These are phyloP conservation scores for Eulemur mongoz DNA, from an alignment of 2,797 vertebrate species.

Conservation along the genomic window DNA sequence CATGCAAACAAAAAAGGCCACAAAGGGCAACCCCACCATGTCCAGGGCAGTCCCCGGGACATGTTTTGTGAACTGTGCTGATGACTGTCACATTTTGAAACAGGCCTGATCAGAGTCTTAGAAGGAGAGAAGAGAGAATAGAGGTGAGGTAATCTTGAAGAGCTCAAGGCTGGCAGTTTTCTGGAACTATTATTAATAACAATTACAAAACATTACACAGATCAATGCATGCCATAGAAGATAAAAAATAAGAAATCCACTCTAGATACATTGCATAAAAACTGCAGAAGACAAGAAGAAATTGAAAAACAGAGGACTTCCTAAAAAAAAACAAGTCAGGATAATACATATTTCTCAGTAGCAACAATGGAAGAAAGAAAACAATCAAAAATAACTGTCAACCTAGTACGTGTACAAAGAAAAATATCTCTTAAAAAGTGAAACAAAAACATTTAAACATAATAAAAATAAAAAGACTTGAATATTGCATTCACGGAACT, in stretches of 20 bases:
- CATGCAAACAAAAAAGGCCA: not conserved
- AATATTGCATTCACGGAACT: no score
- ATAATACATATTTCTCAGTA: not conserved
- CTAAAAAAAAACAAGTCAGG: not conserved
- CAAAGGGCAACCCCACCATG: not conserved
- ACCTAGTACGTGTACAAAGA: not conserved
- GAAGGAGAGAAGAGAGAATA: not conserved
- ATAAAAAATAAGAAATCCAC: not conserved
- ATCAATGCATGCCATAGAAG: not conserved
- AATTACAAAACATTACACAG: not conserved
- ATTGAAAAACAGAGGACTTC: not conserved
- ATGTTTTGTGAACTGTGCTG: not conserved
- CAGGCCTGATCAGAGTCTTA: not conserved
- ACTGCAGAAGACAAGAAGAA: not conserved
- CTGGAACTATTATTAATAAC: not conserved
- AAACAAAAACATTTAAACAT: not conserved
- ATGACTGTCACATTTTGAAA: not conserved
- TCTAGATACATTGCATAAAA: not conserved
- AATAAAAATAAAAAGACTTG: not conserved
- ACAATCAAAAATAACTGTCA: not conserved
- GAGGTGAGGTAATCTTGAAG: not conserved
- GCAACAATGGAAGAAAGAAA: not conserved
- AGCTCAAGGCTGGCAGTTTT: not conserved
- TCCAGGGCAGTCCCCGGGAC: not conserved
- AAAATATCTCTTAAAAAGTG: not conserved